phyloP scores from a whole-genome alignment of 1,140 invertebrate genomes.

The Triops cancriformis region DNA sequence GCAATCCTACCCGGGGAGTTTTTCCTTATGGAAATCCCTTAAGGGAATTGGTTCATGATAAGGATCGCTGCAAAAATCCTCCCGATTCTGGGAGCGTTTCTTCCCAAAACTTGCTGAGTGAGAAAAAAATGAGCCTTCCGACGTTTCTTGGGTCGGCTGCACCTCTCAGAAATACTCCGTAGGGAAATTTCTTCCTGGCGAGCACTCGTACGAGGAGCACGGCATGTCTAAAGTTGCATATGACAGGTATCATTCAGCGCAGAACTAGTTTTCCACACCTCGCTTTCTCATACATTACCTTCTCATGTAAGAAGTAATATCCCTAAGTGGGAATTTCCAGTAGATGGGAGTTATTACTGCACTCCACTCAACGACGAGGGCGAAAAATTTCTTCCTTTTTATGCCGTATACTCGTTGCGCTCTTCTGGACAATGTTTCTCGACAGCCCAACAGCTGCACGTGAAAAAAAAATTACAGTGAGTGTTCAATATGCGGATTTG shows the following conservation, averaged over 20 bases:
- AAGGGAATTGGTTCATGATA: slow-evolving; percentile 4
- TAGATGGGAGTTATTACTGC: no score
- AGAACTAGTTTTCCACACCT: background rate
- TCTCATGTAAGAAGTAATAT: no score
- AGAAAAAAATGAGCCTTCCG: background rate
- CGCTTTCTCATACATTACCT: no score
- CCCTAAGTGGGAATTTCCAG: no score
- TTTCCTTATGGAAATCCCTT: background rate
- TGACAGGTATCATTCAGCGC: background rate
- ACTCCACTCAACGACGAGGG: no score
- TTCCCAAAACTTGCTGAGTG: background rate
- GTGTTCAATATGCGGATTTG: no score
- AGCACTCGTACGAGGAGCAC: background rate
- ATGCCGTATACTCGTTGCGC: no score
- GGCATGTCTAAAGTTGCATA: background rate
- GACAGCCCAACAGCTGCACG: no score
- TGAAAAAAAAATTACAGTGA: no score
- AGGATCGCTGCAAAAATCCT: background rate
- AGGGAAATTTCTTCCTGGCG: slow-evolving; percentile 1
- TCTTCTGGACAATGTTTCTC: no score
- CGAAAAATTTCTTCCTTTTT: no score
- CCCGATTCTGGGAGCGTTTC: background rate
- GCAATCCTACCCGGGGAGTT: background rate
- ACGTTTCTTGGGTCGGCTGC: background rate
- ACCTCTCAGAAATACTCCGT: background rate